Base-by-base conservation (phyloP, 1,140 invertebrate species). In the Sinonovacula constricta region DNA sequence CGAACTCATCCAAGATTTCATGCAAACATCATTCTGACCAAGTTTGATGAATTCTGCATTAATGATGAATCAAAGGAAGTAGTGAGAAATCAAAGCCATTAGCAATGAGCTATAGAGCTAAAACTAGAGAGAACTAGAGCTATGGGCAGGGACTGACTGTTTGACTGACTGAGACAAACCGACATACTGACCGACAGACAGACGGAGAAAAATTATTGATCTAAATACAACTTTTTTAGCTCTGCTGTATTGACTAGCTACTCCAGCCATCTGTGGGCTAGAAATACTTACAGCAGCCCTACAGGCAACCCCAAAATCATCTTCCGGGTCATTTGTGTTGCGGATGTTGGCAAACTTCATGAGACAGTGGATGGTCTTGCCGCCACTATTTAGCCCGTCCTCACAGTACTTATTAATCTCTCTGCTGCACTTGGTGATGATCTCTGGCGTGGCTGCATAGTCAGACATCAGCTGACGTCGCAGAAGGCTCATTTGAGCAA, bases 311-410 rank as follows among this genome's bases (percentile, higher is more conserved):
- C 79, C 63, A 18, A 86, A 70, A 3, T 71, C n/a, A n/a, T n/a
- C n/a, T 56, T 68, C 51, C 1, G 0, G 31, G 14, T 30, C 15
- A 22, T 68, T 71, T 59, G 24, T 56, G 26, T 68, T 54, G n/a
- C n/a, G n/a, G 4, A 60, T 26, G 54, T 77, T 77, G 22, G 74
- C 74, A 30, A 36, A 14, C 18, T 77, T 95, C 97, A 99, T 97
- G 53, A 99, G 91, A 90, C 98, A 99, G 91, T 99, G 98, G 80
- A 99, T 95, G 0, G 97, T 98, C 87, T 95, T 94, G 0, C 97
- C 97, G 30, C 94, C 95, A 68, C 94, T 89, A 90, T 96, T 95
- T 62, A 96, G 90, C 0, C 90, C 81, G n/a, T n/a, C n/a, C 53
- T 81, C 45, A 85, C 93, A 93, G 78, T 89, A 86, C 4, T 88